These are phyloP conservation scores for Ictidomys tridecemlineatus DNA, from an alignment of 2,113 vertebrate species.

Conservation along the genomic window DNA sequence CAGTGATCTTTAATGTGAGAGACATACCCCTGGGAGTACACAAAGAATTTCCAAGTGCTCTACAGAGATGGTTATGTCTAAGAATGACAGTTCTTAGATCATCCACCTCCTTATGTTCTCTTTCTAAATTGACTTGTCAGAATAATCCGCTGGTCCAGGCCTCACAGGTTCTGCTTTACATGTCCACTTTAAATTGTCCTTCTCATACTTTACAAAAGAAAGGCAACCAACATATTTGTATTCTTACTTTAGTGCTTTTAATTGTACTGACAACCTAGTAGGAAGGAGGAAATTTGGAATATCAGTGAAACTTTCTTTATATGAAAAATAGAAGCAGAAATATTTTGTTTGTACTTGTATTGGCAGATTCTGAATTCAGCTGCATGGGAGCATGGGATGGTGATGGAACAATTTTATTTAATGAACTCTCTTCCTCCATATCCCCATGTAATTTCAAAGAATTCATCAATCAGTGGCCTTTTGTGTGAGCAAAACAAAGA, in stretches of 20 bases:
- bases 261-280: not conserved
- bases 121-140: not conserved
- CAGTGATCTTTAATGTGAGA: not conserved
- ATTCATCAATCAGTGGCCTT: not conserved
- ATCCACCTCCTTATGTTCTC: not conserved
- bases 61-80: not conserved
- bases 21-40: not conserved
- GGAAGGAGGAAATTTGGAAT: not conserved
- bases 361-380: not conserved
- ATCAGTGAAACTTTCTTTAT: not conserved
- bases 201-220: not conserved
- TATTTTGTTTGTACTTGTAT: not conserved
- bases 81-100: not conserved
- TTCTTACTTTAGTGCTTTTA: not conserved
- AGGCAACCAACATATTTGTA: not conserved
- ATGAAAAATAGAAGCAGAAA: not conserved
- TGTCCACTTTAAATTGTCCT: not conserved
- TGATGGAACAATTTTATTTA: not conserved
- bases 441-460: slow-evolving; percentile 12
- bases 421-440: not conserved
- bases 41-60: not conserved
- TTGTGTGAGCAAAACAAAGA: slow-evolving; percentile 26
- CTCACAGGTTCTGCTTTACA: not conserved
- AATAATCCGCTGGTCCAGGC: not conserved
- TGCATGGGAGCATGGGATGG: not conserved